Evolutionary conservation across 2,888 invertebrate species (phyloP).

Genomic region (Drosophila histrio): DNA sequence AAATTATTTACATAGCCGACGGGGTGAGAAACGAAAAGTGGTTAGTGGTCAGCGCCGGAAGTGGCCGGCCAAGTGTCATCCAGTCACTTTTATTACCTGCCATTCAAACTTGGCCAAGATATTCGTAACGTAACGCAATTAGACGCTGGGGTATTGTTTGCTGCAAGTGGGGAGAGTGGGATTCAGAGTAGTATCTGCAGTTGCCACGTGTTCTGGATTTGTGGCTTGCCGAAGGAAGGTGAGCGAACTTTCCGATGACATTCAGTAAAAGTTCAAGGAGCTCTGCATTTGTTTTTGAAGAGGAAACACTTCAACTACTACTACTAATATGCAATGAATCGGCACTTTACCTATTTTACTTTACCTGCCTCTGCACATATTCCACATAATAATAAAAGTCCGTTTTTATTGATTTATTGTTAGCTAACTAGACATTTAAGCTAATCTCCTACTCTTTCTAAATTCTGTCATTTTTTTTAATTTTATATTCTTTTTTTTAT

Average conservation of each 20-base stretch:
- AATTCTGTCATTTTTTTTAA: neutral
- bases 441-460: neutral
- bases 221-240: conserved; percentile 20
- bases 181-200: neutral
- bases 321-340: conserved; percentile 38
- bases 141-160: conserved; percentile 28
- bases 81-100: conserved; percentile 66
- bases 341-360: conserved; percentile 18
- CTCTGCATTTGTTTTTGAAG: conserved; percentile 38
- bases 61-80: conserved; percentile 46
- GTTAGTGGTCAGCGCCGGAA: conserved; percentile 46
- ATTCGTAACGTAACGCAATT: conserved; percentile 51
- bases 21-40: neutral
- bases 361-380: neutral
- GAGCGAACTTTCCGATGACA: conserved; percentile 55
- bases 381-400: neutral
- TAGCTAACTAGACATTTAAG: conserved; percentile 21
- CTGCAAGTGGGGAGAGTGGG: neutral
- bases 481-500: conserved; percentile 9
- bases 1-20: conserved; percentile 68
- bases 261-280: conserved; percentile 71
- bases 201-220: conserved; percentile 34
- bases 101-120: conserved; percentile 43
- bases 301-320: conserved; percentile 19
- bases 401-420: conserved; percentile 46